Evolutionary conservation across 2,888 invertebrate genomes (phyloP).

Genomic region (Lathronympha strigana): DNA sequence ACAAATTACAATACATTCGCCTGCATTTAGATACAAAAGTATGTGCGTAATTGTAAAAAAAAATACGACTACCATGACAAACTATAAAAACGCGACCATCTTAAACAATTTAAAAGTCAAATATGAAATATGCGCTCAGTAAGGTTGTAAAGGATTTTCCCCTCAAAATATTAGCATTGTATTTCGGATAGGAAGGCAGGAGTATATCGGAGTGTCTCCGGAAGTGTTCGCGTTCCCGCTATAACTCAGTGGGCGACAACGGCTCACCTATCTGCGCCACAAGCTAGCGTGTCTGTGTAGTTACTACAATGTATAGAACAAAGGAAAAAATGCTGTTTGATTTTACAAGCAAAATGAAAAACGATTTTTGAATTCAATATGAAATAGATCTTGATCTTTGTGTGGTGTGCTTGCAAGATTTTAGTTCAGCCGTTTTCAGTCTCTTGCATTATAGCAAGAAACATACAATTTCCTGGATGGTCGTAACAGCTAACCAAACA

Average conservation of each 20-base stretch:
- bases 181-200: conserved; percentile 48
- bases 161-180: conserved; percentile 45
- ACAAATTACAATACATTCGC: too few species aligned
- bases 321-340: conserved; percentile 29
- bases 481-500: too few species aligned
- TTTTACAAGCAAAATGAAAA: conserved; percentile 2
- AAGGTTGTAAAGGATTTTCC: conserved; percentile 31
- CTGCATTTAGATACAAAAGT: too few species aligned
- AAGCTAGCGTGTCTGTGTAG: conserved; percentile 36
- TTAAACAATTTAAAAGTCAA: neutral
- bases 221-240: conserved; percentile 65
- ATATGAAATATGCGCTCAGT: conserved; percentile 9
- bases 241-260: conserved; percentile 67
- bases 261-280: conserved; percentile 48
- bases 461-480: too few species aligned
- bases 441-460: too few species aligned
- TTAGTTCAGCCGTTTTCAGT: too few species aligned
- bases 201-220: conserved; percentile 56
- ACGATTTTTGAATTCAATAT: too few species aligned
- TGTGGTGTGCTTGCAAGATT: too few species aligned
- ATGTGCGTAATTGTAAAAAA: too few species aligned
- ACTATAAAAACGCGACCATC: too few species aligned
- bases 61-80: too few species aligned
- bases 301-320: conserved; percentile 25
- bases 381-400: too few species aligned